These are phyloP conservation scores for Notolabrus celidotus DNA, from an alignment of 2,797 vertebrate genomes.

Conservation along the genomic window DNA sequence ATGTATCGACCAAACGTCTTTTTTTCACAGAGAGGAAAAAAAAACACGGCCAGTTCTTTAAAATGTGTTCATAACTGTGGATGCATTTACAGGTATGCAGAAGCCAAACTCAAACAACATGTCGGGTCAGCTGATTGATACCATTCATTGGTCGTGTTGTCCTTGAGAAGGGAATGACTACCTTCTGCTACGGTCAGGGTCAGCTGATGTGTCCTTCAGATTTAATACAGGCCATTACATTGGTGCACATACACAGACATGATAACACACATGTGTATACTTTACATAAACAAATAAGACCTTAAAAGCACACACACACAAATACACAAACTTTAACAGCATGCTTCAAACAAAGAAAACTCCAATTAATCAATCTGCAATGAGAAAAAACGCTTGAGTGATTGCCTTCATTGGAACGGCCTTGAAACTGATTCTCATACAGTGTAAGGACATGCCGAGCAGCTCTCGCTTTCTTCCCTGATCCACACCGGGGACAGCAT, in stretches of 20 bases:
- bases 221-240: slow-evolving; percentile 54
- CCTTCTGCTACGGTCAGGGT: slow-evolving; percentile 62
- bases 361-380: slow-evolving; percentile 38
- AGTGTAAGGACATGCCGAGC: slow-evolving; percentile 15
- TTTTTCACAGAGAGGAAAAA: background rate
- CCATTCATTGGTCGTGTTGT: slow-evolving; percentile 60
- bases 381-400: slow-evolving; percentile 33
- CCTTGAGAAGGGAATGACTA: slow-evolving; percentile 72
- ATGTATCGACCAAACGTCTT: background rate
- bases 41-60: background rate
- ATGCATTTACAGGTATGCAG: too few relatives aligned
- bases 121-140: slow-evolving; percentile 65
- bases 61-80: too few relatives aligned
- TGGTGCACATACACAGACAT: slow-evolving; percentile 15
- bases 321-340: background rate
- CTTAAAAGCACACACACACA: slow-evolving; percentile 16
- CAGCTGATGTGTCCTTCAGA: slow-evolving; percentile 64
- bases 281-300: slow-evolving; percentile 23
- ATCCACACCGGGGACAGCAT: slow-evolving; percentile 46
- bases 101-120: slow-evolving; percentile 23
- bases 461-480: slow-evolving; percentile 35
- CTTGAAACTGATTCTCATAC: slow-evolving; percentile 46
- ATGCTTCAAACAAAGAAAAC: slow-evolving; percentile 34
- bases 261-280: background rate
- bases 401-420: slow-evolving; percentile 37